Evolutionary conservation across 2,888 invertebrate genomes (phyloP), one percentile per base, ranked within the genome.

Genomic region (Formica aserva): DNA sequence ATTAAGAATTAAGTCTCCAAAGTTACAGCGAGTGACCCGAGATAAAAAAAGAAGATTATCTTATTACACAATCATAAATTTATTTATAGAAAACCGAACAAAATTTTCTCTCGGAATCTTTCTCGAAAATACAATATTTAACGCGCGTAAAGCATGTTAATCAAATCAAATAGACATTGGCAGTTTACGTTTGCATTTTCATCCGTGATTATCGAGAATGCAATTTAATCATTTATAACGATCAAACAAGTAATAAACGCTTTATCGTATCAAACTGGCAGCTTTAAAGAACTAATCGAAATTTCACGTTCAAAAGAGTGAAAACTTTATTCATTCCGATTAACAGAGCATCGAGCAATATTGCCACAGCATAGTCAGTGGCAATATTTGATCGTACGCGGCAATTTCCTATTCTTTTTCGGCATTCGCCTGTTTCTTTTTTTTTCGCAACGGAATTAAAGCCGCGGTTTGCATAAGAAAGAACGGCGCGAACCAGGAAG

Each of bases 401-500:
- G 26, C 38, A 60, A 62, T 74, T 41, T 74, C n/a, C 15, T 8
- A 8, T 52, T 29, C 26, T 60, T 60, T 29, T 29, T 60, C 15
- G 22, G 3, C 26, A 32, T 62, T n/a, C 11, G 18, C 2, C 32
- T 69, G 6, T 22, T 0, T 8, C 1, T 32, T n/a, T 45, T 75
- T 55, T 75, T 62, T 45, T 45, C 15, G 38, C 48, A 67, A 63
- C 32, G 15, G 52, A 67, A 86, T 78, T 67, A 57, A 9, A 29
- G 3, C 35, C 32, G 57, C 35, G 57, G 55, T 85, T 83, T 77
- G 66, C 76, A 83, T 77, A 60, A 57, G 71, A 72, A 48, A 66
- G 26, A 48, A n/a, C 60, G 32, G 29, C 45, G 35, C 15, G 26
- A 74, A 32, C 8, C 13, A 55, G 26, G 55, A 22, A 18, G 29